Base-by-base conservation (phyloP, 2,797 vertebrate genomes). In the Coracias cyanogaster region DNA sequence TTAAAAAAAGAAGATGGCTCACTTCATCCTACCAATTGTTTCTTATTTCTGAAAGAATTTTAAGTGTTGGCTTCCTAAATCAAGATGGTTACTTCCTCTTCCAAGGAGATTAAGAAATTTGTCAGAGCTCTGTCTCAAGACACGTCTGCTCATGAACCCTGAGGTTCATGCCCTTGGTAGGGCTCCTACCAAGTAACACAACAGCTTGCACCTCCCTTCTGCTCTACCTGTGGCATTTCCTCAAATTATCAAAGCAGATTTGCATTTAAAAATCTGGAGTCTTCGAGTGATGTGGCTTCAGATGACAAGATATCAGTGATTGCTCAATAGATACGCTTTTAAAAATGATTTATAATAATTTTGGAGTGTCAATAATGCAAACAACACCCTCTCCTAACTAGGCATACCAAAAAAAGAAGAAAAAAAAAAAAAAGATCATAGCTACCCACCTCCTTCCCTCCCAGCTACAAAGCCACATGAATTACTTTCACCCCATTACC, bases 371-470 rank as follows among this genome's bases (percentile, higher is more conserved):
- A 24, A 26, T 51, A 69, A 10, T 2, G 16, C 5, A 10, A n/a
- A 20, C 43, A 54, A 19, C 1, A 26, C 83, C 51, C 74, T 84
- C 46, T 61, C 80, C 83, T 92, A 19, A 25, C 45, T 39, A 16
- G 37, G 46, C 24, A 64, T 1, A 45, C 18, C 82, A 85, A n/a
- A 26, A 39, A 1, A 24, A 21, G 11, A 21, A 57, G 33, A 1
- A 24, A 21, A 11, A 21, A 39, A 1, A 24, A 21, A 11, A 21
- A 57, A 33, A 0, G 1, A 18, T 3, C 48, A 24, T 1, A 5
- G 49, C 90, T 92, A 24, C 91, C 89, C 92, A 86, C 67, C 82
- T 93, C 83, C 82, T 85, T 71, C 89, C 89, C 95, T 43, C 88
- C 88, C 91, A 86, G 51, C 89, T 90, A n/a, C 54, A 46, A 33